A percentile compares a stretch with the other conserved stretches of the same genome.
Evolutionary conservation across 2,888 invertebrate species (phyloP).

Genomic region (Lochmaea capreae): DNA sequence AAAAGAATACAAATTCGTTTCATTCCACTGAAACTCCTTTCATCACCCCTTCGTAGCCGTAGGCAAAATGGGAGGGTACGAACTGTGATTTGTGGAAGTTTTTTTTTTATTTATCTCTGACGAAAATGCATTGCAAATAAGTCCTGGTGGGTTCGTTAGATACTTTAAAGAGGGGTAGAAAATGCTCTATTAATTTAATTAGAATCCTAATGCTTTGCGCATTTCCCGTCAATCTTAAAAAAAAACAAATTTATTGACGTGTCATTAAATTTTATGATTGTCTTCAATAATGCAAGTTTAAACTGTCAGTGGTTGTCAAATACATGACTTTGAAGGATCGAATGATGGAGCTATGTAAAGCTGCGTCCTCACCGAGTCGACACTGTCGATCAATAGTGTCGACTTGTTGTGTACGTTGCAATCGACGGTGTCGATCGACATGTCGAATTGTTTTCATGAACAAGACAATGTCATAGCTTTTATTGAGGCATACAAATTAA

Average conservation of each 20-base stretch:
- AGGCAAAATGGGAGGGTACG: not conserved
- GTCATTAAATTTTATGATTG: too few relatives aligned
- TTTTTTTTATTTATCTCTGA: slow-evolving; percentile 1
- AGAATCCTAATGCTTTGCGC: not conserved
- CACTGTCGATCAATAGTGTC: too few relatives aligned
- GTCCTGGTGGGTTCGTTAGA: slow-evolving; percentile 1
- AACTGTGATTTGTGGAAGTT: slow-evolving; percentile 9
- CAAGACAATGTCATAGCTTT: too few relatives aligned
- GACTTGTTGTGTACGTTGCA: too few relatives aligned
- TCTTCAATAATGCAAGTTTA: too few relatives aligned
- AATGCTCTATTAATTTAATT: not conserved
- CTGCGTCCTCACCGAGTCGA: too few relatives aligned
- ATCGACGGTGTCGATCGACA: too few relatives aligned
- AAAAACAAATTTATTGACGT: not conserved
- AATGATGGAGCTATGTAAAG: too few relatives aligned
- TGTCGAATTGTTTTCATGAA: too few relatives aligned
- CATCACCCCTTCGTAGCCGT: slow-evolving; percentile 6
- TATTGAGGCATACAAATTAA: too few relatives aligned
- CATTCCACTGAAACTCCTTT: slow-evolving; percentile 30
- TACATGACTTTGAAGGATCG: too few relatives aligned
- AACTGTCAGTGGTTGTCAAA: too few relatives aligned
- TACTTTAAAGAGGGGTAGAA: not conserved
- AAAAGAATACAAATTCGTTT: slow-evolving; percentile 35
- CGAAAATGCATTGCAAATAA: not conserved
- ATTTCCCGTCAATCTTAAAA: not conserved